These are phyloP conservation scores for Drosophila incognita DNA, from an alignment of 2,888 invertebrate species.

Conservation along the genomic window DNA sequence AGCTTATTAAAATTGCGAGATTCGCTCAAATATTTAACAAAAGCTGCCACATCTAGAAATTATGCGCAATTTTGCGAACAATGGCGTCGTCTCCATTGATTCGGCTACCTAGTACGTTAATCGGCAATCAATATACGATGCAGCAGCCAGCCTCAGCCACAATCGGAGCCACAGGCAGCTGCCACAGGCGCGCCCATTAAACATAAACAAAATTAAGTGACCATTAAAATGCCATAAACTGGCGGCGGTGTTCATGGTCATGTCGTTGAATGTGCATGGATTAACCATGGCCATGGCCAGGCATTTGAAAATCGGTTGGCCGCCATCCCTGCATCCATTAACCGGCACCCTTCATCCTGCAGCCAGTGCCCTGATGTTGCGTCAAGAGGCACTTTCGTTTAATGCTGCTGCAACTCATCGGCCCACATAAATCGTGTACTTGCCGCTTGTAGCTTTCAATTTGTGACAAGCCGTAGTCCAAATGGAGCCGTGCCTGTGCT, in stretches of 20 bases:
- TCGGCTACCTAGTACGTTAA: conserved; percentile 66
- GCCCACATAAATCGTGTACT: conserved; percentile 81
- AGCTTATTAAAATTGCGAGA: conserved; percentile 75
- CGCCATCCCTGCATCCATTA: not conserved
- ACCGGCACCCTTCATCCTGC: not conserved
- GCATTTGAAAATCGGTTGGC: conserved; percentile 57
- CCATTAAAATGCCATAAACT: conserved; percentile 85
- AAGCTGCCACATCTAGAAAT: conserved; percentile 55
- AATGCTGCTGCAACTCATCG: conserved; percentile 59
- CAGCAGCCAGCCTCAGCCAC: conserved; percentile 18
- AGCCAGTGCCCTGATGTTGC: conserved; percentile 32
- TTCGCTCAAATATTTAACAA: conserved; percentile 59
- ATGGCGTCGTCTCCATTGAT: conserved; percentile 53
- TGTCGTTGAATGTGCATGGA: conserved; percentile 66
- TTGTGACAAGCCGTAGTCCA: conserved; percentile 71
- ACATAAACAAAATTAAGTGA: conserved; percentile 86
- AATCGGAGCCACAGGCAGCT: conserved; percentile 52
- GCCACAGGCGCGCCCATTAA: conserved; percentile 82
- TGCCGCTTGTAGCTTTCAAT: conserved; percentile 81
- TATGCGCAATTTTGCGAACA: conserved; percentile 76
- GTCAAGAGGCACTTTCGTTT: conserved; percentile 57
- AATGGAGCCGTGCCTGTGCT: conserved; percentile 32
- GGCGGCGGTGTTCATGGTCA: conserved; percentile 82
- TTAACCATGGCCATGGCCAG: conserved; percentile 38
- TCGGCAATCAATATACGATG: conserved; percentile 71